Conservation (phyloP, 1,140 invertebrate genomes). For the Nasonia vitripennis region DNA sequence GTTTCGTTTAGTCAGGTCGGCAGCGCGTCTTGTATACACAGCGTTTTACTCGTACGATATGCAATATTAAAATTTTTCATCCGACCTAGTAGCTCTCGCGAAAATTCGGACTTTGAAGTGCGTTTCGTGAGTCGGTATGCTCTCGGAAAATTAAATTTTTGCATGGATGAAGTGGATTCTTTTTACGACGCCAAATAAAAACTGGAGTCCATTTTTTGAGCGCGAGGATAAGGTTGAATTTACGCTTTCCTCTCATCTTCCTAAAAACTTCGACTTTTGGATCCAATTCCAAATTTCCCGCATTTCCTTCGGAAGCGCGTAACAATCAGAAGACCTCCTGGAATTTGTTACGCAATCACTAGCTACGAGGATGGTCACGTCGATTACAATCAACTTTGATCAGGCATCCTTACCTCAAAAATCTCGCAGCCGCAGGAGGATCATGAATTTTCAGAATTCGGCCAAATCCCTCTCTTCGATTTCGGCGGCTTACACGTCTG, state of each 20-base stretch:
- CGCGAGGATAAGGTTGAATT: not conserved
- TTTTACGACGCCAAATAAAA: constrained; percentile 20
- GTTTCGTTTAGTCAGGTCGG: not conserved
- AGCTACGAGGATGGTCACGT: too few relatives aligned
- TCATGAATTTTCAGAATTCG: not conserved
- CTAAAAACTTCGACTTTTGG: not conserved
- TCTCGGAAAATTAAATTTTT: constrained; percentile 14
- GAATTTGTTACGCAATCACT: not conserved
- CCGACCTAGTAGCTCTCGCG: not conserved
- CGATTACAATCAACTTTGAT: not conserved
- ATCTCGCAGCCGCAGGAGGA: not conserved
- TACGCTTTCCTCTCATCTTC: not conserved
- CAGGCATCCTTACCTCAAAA: not conserved
- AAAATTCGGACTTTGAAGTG: not conserved
- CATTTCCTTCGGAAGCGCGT: not conserved
- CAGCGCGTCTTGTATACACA: not conserved
- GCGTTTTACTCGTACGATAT: not conserved
- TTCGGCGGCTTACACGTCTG: not conserved
- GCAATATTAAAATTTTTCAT: not conserved
- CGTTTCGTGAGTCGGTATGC: not conserved
- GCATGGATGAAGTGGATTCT: not conserved
- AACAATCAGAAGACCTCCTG: too few relatives aligned
- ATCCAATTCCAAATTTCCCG: not conserved
- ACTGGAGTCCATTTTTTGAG: not conserved
- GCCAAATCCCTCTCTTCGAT: not conserved